Conservation (phyloP, 1,140 invertebrate genomes). For the Aphelenchoides avenae region DNA sequence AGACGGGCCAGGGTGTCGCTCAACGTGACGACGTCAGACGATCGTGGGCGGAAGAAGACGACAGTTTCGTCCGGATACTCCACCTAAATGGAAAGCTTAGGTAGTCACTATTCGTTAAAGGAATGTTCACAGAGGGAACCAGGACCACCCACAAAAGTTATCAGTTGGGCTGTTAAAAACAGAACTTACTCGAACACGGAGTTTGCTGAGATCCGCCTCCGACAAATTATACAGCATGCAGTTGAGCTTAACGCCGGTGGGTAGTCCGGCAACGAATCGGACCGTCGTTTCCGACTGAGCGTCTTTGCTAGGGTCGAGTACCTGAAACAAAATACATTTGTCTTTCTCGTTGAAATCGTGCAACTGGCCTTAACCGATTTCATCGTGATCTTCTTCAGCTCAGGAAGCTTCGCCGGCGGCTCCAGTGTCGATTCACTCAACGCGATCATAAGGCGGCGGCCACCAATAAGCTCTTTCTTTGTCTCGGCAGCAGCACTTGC, state of each 20-base stretch:
- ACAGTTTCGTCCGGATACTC: conserved; percentile 28
- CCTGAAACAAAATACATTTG: conserved; percentile 11
- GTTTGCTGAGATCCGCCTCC: conserved; percentile 16
- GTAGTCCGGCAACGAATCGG: conserved; percentile 30
- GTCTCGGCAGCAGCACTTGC: neutral
- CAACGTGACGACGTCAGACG: conserved; percentile 12
- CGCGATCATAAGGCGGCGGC: too few relatives aligned
- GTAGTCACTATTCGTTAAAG: neutral
- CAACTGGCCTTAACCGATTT: conserved; percentile 15
- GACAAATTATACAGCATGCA: conserved; percentile 26
- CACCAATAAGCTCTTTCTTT: neutral
- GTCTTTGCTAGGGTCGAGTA: conserved; percentile 27
- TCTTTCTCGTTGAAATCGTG: neutral
- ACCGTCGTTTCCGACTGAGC: conserved; percentile 24
- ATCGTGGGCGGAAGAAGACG: conserved; percentile 23
- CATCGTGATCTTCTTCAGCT: conserved; percentile 9
- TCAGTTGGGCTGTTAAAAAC: conserved; percentile 3
- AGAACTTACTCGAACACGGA: conserved; percentile 25
- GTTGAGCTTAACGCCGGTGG: conserved; percentile 18
- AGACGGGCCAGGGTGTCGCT: conserved; percentile 13
- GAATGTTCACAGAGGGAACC: too few relatives aligned
- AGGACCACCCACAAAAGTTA: too few relatives aligned
- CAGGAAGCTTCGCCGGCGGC: neutral
- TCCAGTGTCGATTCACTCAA: too few relatives aligned
- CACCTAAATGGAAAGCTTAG: conserved; percentile 18